A percentile compares a stretch with the other conserved stretches of the same genome.
phyloP scores from a whole-genome alignment of 1,140 invertebrate genomes.

The Drosophila ficusphila region DNA sequence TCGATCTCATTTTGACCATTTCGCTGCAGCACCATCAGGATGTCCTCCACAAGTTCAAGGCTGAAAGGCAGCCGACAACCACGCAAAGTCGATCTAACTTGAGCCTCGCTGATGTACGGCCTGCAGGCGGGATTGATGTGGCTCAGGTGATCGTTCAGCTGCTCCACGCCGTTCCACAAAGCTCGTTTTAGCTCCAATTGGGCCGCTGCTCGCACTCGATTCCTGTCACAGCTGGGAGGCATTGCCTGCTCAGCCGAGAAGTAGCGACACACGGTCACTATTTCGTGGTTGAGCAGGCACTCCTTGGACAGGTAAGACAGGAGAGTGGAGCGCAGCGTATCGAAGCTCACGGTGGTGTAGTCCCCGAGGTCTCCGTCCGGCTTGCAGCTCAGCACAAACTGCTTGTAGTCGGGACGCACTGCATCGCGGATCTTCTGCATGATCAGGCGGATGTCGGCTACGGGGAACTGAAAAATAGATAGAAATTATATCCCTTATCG shows the following conservation, averaged over 20 bases:
- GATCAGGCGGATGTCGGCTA: constrained; percentile 88
- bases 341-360: constrained; percentile 75
- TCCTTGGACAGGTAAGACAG: constrained; percentile 86
- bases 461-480: constrained; percentile 87
- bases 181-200: constrained; percentile 88
- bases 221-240: constrained; percentile 84
- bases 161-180: constrained; percentile 88
- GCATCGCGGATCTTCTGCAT: constrained; percentile 89
- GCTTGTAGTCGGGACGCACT: constrained; percentile 88
- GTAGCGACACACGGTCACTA: constrained; percentile 89
- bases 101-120: constrained; percentile 86
- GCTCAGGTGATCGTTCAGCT: constrained; percentile 87
- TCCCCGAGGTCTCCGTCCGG: constrained; percentile 81
- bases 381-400: constrained; percentile 89
- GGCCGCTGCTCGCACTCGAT: constrained; percentile 86
- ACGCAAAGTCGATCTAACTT: constrained; percentile 87
- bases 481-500: too few species aligned
- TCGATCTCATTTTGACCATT: constrained; percentile 87
- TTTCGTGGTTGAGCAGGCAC: constrained; percentile 91
- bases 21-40: constrained; percentile 87
- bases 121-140: constrained; percentile 86
- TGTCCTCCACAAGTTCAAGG: constrained; percentile 87
- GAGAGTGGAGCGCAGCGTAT: constrained; percentile 86
- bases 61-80: constrained; percentile 88
- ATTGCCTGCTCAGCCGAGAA: constrained; percentile 85